phyloP scores from a whole-genome alignment of 2,888 invertebrate genomes.

The Drosophila pseudotalamancana region DNA sequence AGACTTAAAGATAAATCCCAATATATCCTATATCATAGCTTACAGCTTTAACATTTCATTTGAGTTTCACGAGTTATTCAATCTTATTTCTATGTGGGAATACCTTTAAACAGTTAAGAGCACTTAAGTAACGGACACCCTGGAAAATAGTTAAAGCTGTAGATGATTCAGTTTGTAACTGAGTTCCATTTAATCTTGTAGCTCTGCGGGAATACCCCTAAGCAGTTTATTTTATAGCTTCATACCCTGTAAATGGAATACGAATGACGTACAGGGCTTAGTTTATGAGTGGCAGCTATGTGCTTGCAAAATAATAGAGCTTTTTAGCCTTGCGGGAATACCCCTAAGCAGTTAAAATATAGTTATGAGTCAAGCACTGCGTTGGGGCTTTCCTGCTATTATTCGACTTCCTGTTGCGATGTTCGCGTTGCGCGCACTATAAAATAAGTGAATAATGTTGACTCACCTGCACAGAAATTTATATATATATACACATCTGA shows the following conservation, averaged over 20 bases:
- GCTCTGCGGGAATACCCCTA: not conserved
- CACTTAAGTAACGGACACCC: too few relatives aligned
- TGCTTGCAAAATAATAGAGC: too few relatives aligned
- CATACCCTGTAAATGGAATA: too few relatives aligned
- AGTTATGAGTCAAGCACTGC: slow-evolving; percentile 47
- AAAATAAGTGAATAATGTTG: slow-evolving; percentile 41
- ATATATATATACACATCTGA: not conserved
- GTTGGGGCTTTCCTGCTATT: slow-evolving; percentile 37
- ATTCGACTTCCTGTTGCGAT: slow-evolving; percentile 44
- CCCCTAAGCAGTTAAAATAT: slow-evolving; percentile 2
- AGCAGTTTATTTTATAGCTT: too few relatives aligned
- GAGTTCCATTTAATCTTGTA: not conserved
- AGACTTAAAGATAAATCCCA: too few relatives aligned
- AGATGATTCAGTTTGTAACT: too few relatives aligned
- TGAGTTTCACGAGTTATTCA: too few relatives aligned
- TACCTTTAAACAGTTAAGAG: not conserved
- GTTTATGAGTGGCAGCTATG: too few relatives aligned
- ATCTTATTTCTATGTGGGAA: not conserved
- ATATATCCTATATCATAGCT: too few relatives aligned
- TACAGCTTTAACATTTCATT: too few relatives aligned
- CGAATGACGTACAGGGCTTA: too few relatives aligned
- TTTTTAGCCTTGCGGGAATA: not conserved
- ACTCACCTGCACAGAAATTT: not conserved
- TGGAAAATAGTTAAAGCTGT: too few relatives aligned
- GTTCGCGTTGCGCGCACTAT: slow-evolving; percentile 12